phyloP scores from a whole-genome alignment of 2,797 vertebrate species.

The Chaunax sp. region DNA sequence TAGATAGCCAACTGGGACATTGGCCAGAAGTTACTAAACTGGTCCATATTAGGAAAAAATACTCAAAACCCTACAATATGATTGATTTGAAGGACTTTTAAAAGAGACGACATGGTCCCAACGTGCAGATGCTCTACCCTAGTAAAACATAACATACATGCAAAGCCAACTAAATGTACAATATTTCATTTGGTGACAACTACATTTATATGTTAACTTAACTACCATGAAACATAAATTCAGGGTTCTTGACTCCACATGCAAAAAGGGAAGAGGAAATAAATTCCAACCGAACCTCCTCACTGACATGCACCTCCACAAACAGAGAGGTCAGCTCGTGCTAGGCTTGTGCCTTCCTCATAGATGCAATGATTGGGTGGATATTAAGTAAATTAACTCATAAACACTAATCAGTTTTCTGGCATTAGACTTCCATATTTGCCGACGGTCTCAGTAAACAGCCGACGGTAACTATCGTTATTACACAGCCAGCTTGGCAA shows the following conservation, averaged over 20 bases:
- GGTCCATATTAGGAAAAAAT: too few relatives aligned
- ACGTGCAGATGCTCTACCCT: too few relatives aligned
- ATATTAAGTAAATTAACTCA: constrained; percentile 40
- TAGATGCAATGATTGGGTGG: constrained; percentile 33
- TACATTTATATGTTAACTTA: too few relatives aligned
- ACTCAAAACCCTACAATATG: too few relatives aligned
- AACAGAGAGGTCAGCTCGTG: constrained; percentile 23
- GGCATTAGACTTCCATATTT: constrained; percentile 42
- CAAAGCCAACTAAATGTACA: too few relatives aligned
- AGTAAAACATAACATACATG: too few relatives aligned
- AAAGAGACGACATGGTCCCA: too few relatives aligned
- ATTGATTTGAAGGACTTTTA: too few relatives aligned
- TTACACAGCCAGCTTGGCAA: constrained; percentile 62
- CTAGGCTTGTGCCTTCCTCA: constrained; percentile 20
- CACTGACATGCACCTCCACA: constrained; percentile 7
- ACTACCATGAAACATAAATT: constrained; percentile 16
- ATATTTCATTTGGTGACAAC: too few relatives aligned
- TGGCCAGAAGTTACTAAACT: too few relatives aligned
- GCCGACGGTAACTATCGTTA: constrained; percentile 55
- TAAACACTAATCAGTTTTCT: constrained; percentile 42
- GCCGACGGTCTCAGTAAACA: constrained; percentile 45
- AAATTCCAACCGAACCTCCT: neutral
- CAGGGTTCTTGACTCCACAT: too few relatives aligned
- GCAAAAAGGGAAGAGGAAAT: neutral
- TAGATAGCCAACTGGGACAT: too few relatives aligned